Percentiles rank a stretch among this genome's conserved stretches.
These are phyloP conservation scores for Condylura cristata DNA, from an alignment of 2,113 vertebrate species.

Conservation along the genomic window DNA sequence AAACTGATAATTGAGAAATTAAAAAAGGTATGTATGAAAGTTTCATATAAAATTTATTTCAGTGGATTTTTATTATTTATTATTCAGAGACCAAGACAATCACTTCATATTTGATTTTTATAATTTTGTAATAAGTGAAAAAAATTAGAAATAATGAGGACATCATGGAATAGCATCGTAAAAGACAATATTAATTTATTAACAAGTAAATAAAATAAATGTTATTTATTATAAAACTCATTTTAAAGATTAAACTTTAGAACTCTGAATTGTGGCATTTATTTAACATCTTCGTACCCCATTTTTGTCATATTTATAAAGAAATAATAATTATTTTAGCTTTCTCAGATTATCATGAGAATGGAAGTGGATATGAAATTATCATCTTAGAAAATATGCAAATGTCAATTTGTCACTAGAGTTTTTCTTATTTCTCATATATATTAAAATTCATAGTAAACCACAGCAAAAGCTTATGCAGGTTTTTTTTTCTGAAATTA, in stretches of 20 bases:
- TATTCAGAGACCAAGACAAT: not conserved
- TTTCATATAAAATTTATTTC: constrained; percentile 30
- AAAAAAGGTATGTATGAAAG: too few relatives aligned
- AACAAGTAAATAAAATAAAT: too few relatives aligned
- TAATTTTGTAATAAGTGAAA: not conserved
- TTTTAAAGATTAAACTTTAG: too few relatives aligned
- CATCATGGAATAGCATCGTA: not conserved
- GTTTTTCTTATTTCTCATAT: not conserved
- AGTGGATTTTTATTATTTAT: constrained; percentile 2
- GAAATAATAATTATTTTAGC: not conserved
- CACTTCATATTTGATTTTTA: constrained; percentile 27
- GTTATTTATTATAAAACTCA: not conserved
- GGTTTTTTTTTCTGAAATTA: constrained; percentile 9
- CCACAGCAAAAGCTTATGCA: constrained; percentile 8
- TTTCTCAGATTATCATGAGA: constrained; percentile 5
- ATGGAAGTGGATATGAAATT: not conserved
- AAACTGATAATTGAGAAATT: not conserved
- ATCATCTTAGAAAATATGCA: constrained; percentile 9
- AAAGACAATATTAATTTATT: not conserved
- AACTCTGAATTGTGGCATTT: not conserved
- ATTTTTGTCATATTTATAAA: constrained; percentile 1
- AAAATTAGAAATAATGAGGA: constrained; percentile 29
- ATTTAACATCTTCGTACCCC: constrained; percentile 24
- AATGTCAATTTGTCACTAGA: constrained; percentile 30
- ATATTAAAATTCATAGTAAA: constrained; percentile 34